A percentile compares a stretch with the other conserved stretches of the same genome.
phyloP scores from a whole-genome alignment of 2,113 vertebrate genomes.

The Gymnorhina tibicen region DNA sequence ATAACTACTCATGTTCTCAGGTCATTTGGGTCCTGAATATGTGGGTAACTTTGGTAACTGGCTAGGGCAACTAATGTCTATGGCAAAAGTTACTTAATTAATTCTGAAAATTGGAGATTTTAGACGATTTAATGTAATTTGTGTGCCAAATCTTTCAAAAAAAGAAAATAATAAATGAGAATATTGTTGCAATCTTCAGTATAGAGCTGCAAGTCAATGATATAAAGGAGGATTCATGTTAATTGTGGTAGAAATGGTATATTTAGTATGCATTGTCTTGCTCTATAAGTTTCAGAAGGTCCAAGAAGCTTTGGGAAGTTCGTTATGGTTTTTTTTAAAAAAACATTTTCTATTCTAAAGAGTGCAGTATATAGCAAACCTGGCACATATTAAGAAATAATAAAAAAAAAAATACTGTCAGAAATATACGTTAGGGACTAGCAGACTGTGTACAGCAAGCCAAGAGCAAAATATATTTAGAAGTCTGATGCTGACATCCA shows the following conservation, averaged over 20 bases:
- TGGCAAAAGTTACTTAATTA: not conserved
- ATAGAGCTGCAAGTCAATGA: not conserved
- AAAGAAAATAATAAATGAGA: not conserved
- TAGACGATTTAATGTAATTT: not conserved
- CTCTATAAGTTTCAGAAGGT: not conserved
- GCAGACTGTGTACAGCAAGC: not conserved
- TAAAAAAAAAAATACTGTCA: not conserved
- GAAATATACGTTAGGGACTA: slow-evolving; percentile 17
- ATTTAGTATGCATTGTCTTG: not conserved
- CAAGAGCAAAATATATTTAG: slow-evolving; percentile 23
- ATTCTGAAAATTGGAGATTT: not conserved
- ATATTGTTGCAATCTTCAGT: not conserved
- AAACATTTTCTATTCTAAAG: not conserved
- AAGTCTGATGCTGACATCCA: not conserved
- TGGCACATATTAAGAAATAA: not conserved
- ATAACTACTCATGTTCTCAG: not conserved
- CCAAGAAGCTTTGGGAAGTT: not conserved
- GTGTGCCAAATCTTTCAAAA: not conserved
- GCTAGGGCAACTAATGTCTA: not conserved
- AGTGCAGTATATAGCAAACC: slow-evolving; percentile 11
- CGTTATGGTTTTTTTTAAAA: not conserved
- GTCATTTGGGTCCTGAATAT: not conserved
- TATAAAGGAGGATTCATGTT: not conserved
- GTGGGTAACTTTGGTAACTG: not conserved
- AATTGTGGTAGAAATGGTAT: not conserved